Base-by-base conservation (phyloP, 2,113 vertebrate species). In the Trichechus manatus region DNA sequence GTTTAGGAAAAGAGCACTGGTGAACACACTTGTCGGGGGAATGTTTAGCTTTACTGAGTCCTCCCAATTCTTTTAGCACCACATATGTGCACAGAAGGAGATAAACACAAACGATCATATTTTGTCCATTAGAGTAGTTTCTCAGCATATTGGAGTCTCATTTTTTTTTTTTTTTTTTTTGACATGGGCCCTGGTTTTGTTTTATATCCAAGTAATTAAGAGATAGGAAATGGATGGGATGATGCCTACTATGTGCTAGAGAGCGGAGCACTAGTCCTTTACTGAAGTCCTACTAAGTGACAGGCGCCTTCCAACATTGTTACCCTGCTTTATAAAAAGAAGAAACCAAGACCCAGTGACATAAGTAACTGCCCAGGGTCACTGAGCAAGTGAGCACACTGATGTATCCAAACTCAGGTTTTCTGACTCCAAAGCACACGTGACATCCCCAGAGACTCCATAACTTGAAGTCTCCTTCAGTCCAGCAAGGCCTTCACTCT, bases 301-400 rank as follows among this genome's bases (percentile, higher is more conserved):
- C 31, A 80, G 79, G 31, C n/a, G 53, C 84, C 0, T 5, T 4
- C 13, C 77, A 22, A 44, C 4, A 10, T 0, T 19, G 27, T 33
- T 47, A 74, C 44, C 19, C 25, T 56, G 78, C 74, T 97, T 90
- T 89, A 88, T 22, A 80, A 94, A 87, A 70, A 0, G 17, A 33
- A 79, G 66, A 81, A 47, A 93, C 13, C 13, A 70, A 97, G 68
- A 44, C 44, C 81, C 87, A 83, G 68, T 80, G 74, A 42, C n/a
- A 80, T 61, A 68, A 1, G 2, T 29, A 27, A 92, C n/a, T 44
- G 19, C 63, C 42, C n/a, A 23, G 33, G 78, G 31, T 50, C 7
- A 0, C 9, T 44, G 31, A 66, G 39, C 66, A 93, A 89, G 47
- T 33, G 0, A 87, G 39, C 25, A 31, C 13, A 1, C 23, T 31